A percentile compares a stretch with the other conserved stretches of the same genome.
These are phyloP conservation scores for Cotesia congregata DNA, from an alignment of 2,888 invertebrate species.

Conservation along the genomic window DNA sequence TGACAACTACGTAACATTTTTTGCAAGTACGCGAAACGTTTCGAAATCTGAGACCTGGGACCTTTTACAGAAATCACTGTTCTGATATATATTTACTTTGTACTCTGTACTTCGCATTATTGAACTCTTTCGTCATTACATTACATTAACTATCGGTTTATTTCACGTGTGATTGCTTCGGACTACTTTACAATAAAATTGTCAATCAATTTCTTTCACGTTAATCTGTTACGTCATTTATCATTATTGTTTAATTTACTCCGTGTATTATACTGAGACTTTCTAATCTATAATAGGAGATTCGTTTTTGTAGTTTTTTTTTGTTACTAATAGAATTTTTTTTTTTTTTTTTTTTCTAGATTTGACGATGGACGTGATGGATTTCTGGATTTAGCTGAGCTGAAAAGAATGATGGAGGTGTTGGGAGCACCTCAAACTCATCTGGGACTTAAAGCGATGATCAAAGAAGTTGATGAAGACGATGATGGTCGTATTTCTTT, in stretches of 20 bases:
- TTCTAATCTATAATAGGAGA: background rate
- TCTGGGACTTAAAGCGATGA: slow-evolving; percentile 94
- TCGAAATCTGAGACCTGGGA: slow-evolving; percentile 28
- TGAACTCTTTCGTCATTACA: background rate
- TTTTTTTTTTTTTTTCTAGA: slow-evolving; percentile 73
- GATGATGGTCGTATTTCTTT: slow-evolving; percentile 90
- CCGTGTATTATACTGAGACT: slow-evolving; percentile 4
- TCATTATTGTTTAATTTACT: background rate
- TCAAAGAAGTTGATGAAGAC: slow-evolving; percentile 91
- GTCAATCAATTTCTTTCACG: slow-evolving; percentile 13
- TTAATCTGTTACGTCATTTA: background rate
- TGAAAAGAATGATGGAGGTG: slow-evolving; percentile 97
- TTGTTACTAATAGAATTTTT: slow-evolving; percentile 5
- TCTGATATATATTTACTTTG: background rate
- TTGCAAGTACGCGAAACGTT: slow-evolving; percentile 19
- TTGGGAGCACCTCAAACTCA: slow-evolving; percentile 96
- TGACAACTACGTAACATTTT: slow-evolving; percentile 26
- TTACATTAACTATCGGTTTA: background rate
- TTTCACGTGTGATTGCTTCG: background rate
- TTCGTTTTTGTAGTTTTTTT: no score
- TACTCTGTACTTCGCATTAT: background rate
- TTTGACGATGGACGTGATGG: slow-evolving; percentile 93
- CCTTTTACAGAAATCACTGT: background rate
- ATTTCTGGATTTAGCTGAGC: slow-evolving; percentile 88
- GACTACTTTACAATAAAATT: background rate